These are phyloP conservation scores for Artibeus jamaicensis DNA, from an alignment of 2,797 vertebrate genomes.

Conservation along the genomic window DNA sequence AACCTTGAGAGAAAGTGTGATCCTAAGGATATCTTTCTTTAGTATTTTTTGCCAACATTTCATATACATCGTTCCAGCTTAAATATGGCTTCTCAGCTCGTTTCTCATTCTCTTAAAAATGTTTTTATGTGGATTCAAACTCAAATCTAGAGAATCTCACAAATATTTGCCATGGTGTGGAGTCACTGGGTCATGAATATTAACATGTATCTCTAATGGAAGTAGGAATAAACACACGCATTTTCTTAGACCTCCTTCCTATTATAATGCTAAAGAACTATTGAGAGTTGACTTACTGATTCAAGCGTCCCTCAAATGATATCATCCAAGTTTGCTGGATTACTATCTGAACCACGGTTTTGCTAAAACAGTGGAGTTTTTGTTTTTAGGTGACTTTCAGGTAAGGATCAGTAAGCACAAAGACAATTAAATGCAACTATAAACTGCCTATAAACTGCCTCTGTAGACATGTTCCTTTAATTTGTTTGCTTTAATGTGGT, in stretches of 20 bases:
- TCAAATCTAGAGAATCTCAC: not conserved
- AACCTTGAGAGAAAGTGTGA: not conserved
- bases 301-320: not conserved
- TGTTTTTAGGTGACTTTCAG: slow-evolving; percentile 46
- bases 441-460: slow-evolving; percentile 38
- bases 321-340: not conserved
- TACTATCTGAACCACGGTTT: not conserved
- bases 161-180: not conserved
- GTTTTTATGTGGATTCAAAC: not conserved
- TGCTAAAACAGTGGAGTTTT: not conserved
- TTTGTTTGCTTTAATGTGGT: not conserved
- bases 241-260: not conserved
- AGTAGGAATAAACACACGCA: not conserved
- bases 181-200: not conserved
- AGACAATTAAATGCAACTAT: slow-evolving; percentile 34
- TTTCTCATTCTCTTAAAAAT: not conserved
- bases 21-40: not conserved
- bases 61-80: not conserved
- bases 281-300: not conserved
- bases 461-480: slow-evolving; percentile 40
- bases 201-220: not conserved
- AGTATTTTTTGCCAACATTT: not conserved
- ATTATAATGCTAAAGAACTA: not conserved
- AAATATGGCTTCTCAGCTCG: not conserved
- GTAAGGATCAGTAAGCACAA: slow-evolving; percentile 56